phyloP scores from a whole-genome alignment of 2,797 vertebrate genomes.

The Picus viridis region DNA sequence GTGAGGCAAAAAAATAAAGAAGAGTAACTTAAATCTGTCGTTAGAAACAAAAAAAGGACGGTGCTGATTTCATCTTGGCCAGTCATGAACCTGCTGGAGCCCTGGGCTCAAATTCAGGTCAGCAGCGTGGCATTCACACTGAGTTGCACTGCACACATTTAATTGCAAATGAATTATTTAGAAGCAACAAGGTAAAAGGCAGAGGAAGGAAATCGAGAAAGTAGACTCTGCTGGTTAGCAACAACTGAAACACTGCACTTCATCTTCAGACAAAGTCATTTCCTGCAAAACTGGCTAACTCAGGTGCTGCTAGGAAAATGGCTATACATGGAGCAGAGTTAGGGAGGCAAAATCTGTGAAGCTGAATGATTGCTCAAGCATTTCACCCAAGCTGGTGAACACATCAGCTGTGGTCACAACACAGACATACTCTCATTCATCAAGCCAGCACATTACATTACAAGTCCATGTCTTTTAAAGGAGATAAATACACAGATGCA shows the following conservation, averaged over 20 bases:
- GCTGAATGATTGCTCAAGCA: not conserved
- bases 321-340: not conserved
- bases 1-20: not conserved
- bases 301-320: not conserved
- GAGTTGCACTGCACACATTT: not conserved
- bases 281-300: not conserved
- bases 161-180: slow-evolving; percentile 24
- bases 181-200: not conserved
- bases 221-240: not conserved
- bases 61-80: not conserved
- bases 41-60: not conserved
- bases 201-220: not conserved
- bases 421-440: not conserved
- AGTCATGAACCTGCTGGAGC: not conserved
- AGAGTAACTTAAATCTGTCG: not conserved
- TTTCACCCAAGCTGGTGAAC: not conserved
- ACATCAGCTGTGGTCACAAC: not conserved
- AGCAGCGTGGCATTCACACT: not conserved
- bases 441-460: not conserved
- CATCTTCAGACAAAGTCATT: too few species aligned
- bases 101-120: slow-evolving; percentile 15
- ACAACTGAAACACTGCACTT: too few species aligned
- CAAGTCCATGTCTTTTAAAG: not conserved
- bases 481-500: not conserved
- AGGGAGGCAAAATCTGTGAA: not conserved